Evolutionary conservation across 2,888 invertebrate species (phyloP), one percentile per base, ranked within the genome.

Genomic region (Epinotia brunnichana): DNA sequence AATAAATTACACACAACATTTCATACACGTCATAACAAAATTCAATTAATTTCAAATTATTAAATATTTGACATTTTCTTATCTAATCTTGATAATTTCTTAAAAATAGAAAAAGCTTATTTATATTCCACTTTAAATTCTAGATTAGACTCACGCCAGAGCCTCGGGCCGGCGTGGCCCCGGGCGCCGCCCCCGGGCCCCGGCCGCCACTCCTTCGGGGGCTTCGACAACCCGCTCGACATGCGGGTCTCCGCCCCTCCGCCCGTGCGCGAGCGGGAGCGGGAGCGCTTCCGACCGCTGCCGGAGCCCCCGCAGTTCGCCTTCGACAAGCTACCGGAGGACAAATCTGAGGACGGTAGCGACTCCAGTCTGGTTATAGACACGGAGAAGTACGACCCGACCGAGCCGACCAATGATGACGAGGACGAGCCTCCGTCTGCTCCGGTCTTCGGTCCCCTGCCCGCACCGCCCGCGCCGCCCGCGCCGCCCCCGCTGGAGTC

Each of bases 311-410:
- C 91, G 0, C 77, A 84, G 2, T 91, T 90, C 80, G 79, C 85
- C 74, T 87, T 90, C 78, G 80, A 89, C 76, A 82, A 66, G 88
- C 80, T 81, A 1, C 77, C 81, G 1, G 94, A 94, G 48, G 88
- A 89, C 9, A 85, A 84, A 60, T 90, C 91, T 0, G 94, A 94
- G 76, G 94, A 94, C 72, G 94, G 87, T 64, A 94, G 94, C 79
- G 95, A 95, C 78, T 85, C 92, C 0, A 94, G 94, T 61, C 90
- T 95, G 79, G 93, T 95, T 44, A 95, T 95, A 57, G 95, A 94
- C 79, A 90, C 92, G 0, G 94, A 94, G 59, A 94, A 94, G 77
- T 94, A 94, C 79, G 94, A 94, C 77, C 94, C 94, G 11, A 94
- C 92, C 10, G 93, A 94, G 75, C 94, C 94, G 17, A 94, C 94